A percentile compares a stretch with the other conserved stretches of the same genome.
These are phyloP conservation scores for Pandemis corylana DNA, from an alignment of 2,888 invertebrate genomes.

Conservation along the genomic window DNA sequence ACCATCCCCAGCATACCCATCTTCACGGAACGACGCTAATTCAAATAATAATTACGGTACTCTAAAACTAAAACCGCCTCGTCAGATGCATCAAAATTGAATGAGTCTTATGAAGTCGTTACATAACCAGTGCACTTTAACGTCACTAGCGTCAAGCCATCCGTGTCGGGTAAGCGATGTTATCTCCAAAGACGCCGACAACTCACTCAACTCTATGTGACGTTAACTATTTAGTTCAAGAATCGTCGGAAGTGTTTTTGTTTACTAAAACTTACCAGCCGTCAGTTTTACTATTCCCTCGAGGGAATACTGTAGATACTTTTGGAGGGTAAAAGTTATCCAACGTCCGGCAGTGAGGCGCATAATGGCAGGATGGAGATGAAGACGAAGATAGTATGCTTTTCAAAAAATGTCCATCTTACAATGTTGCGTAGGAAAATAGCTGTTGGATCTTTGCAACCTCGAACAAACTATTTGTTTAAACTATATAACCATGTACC, in stretches of 20 bases:
- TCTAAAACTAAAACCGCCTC: conserved; percentile 58
- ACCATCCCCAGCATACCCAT: too few species aligned
- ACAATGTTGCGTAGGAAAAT: too few species aligned
- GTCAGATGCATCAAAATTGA: conserved; percentile 70
- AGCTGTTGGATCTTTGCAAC: too few species aligned
- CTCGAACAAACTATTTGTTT: background rate
- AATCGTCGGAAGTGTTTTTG: conserved; percentile 20
- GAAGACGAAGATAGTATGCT: too few species aligned
- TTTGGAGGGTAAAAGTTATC: background rate
- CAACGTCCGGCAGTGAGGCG: too few species aligned
- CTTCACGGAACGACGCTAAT: too few species aligned
- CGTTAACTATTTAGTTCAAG: conserved; percentile 21
- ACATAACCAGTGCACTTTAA: conserved; percentile 66
- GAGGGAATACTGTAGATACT: background rate
- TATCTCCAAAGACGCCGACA: conserved; percentile 42
- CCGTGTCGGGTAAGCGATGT: conserved; percentile 49
- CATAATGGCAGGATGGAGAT: too few species aligned
- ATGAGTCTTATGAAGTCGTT: conserved; percentile 70
- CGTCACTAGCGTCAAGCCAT: conserved; percentile 58
- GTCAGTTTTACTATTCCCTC: background rate
- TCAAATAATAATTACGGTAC: conserved; percentile 42
- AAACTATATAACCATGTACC: background rate
- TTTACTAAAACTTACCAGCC: background rate
- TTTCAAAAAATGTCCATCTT: too few species aligned
- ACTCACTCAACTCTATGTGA: conserved; percentile 32